Conservation (phyloP, 1,140 invertebrate genomes). For the Drosophila malerkotliana region DNA sequence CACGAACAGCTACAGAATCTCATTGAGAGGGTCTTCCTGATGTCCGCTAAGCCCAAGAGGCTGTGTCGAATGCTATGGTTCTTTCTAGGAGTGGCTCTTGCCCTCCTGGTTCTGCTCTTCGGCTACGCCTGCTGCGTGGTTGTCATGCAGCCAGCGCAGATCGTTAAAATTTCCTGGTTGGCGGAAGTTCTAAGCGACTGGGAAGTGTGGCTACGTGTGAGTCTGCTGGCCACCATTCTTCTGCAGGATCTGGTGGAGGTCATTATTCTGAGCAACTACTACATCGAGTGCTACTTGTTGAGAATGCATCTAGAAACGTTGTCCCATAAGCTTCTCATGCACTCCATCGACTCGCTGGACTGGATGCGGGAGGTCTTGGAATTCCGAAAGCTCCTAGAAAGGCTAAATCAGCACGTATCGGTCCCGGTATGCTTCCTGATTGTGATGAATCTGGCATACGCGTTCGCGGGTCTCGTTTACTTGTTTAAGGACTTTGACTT, state of each 20-base stretch:
- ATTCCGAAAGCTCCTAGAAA: conserved; percentile 89
- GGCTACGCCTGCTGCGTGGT: conserved; percentile 86
- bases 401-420: conserved; percentile 89
- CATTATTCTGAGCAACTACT: conserved; percentile 91
- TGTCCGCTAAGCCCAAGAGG: conserved; percentile 85
- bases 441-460: conserved; percentile 89
- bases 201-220: conserved; percentile 84
- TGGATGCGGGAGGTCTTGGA: conserved; percentile 92
- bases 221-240: conserved; percentile 87
- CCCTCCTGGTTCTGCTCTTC: conserved; percentile 89
- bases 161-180: conserved; percentile 75
- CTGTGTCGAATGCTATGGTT: conserved; percentile 89
- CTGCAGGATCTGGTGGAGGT: conserved; percentile 92
- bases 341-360: conserved; percentile 88
- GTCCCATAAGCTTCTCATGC: conserved; percentile 88
- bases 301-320: conserved; percentile 89
- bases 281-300: conserved; percentile 90
- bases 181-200: conserved; percentile 84
- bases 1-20: conserved; percentile 94
- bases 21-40: conserved; percentile 91
- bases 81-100: conserved; percentile 87
- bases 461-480: conserved; percentile 88
- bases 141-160: conserved; percentile 87
- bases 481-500: conserved; percentile 85
- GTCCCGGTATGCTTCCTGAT: conserved; percentile 90